phyloP scores from a whole-genome alignment of 2,797 vertebrate genomes.

The Brachymystax lenok region DNA sequence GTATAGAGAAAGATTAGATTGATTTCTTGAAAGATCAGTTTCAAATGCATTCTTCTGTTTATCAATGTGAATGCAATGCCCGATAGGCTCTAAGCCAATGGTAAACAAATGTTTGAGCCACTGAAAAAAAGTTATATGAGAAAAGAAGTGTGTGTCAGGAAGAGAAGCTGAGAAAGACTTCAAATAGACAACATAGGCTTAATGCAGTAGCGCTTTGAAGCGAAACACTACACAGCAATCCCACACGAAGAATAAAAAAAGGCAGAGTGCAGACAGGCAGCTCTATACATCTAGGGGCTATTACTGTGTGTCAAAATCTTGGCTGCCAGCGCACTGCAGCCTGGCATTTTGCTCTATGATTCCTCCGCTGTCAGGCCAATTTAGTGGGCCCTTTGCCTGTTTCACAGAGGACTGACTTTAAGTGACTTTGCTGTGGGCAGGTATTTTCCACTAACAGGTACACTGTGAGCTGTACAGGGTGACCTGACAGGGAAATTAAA shows the following conservation, averaged over 20 bases:
- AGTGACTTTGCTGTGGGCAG: conserved; percentile 64
- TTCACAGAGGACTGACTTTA: conserved; percentile 37
- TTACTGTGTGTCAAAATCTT: conserved; percentile 41
- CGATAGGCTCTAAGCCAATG: not conserved
- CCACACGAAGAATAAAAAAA: conserved; percentile 1
- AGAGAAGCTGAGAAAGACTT: conserved; percentile 6
- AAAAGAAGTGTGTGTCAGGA: not conserved
- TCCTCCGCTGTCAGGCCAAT: conserved; percentile 63
- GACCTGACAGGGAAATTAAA: conserved; percentile 70
- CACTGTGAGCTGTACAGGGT: conserved; percentile 47
- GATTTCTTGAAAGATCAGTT: too few relatives aligned
- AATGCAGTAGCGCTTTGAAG: conserved; percentile 21
- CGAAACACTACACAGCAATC: conserved; percentile 4
- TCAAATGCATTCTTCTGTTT: too few relatives aligned
- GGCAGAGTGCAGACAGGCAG: not conserved
- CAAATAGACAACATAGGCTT: not conserved
- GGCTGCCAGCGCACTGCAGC: conserved; percentile 50
- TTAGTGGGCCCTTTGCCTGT: conserved; percentile 42
- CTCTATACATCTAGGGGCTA: conserved; percentile 41
- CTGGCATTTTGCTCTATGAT: conserved; percentile 46
- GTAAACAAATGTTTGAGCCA: conserved; percentile 1
- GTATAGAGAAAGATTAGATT: too few relatives aligned
- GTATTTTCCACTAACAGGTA: conserved; percentile 56
- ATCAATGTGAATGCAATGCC: not conserved
- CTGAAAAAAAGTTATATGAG: not conserved